Evolutionary conservation across 2,797 vertebrate species (phyloP).

Genomic region (Falco naumanni): DNA sequence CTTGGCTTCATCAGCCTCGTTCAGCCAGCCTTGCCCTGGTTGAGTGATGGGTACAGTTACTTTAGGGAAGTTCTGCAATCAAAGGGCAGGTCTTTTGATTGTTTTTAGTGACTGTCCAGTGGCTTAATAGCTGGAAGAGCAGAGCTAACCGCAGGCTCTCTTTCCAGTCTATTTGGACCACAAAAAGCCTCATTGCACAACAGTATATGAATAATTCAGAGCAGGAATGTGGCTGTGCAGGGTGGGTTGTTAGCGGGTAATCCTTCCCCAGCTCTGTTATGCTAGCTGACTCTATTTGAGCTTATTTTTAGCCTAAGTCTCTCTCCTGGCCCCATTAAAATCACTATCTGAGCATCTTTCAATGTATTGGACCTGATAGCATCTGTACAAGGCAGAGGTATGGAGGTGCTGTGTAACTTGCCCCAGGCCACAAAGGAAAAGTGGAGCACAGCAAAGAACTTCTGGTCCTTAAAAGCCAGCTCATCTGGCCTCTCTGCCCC

Average conservation of each 20-base stretch:
- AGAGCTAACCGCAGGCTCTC: not conserved
- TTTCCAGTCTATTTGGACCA: not conserved
- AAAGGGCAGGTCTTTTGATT: not conserved
- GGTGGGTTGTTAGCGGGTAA: not conserved
- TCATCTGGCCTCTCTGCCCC: not conserved
- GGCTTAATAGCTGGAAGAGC: not conserved
- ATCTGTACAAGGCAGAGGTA: not conserved
- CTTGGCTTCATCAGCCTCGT: not conserved
- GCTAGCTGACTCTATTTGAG: not conserved
- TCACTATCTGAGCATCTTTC: not conserved
- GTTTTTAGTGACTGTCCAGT: not conserved
- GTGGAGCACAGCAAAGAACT: not conserved
- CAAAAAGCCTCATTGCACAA: not conserved
- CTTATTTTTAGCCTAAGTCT: not conserved
- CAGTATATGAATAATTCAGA: not conserved
- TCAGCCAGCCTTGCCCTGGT: not conserved
- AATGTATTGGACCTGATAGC: not conserved
- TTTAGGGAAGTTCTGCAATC: not conserved
- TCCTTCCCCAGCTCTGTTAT: not conserved
- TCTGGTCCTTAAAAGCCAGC: not conserved
- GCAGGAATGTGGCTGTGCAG: conserved; percentile 15
- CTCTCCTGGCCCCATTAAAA: not conserved
- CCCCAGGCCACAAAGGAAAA: not conserved
- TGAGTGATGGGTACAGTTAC: not conserved
- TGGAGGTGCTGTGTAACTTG: not conserved